Base-by-base conservation (phyloP, 2,888 invertebrate species). In the Eupithecia subumbrata region DNA sequence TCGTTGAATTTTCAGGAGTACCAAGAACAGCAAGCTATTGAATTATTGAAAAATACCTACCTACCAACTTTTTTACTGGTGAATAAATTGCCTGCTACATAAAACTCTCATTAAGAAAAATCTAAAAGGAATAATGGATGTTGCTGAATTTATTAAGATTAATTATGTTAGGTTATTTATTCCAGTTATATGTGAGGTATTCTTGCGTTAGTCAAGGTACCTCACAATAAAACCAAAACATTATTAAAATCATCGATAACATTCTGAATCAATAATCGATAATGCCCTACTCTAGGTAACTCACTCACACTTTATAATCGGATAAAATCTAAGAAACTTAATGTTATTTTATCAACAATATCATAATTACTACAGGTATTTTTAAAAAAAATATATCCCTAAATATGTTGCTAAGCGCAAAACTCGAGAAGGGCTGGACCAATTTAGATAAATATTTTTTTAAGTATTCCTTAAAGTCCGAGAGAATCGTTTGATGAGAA, bases 1-100 rank as follows among this genome's bases (percentile, higher is more conserved):
- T 76, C 66, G 74, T 80, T 79, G 79, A 77, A 72, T 74, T 85
- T 86, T 84, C 84, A 84, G 83, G 76, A 67, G 37, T 34, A 16
- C 5, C 18, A 34, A 64, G 25, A 34, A 64, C 37, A 67, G 37
- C 18, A 11, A 56, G 22, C 4, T 22, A 56, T 56, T 22, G n/a
- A 22, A 22, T 56, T 11, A 56, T 56, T 56, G 0, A 56, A 56
- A 56, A 56, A 56, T 56, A 56, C 3, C 30, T 30, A 30, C 22
- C 22, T 56, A 22, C 52, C 8, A n/a, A 8, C 9, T 56, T 56
- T 22, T 25, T 60, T 25, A 60, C 12, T 60, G 25, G 60, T 25
- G 25, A 14, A 5, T 9, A 25, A 22, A 22, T 25, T 60, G 52
- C 25, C 60, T 60, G 25, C 12, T 25, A 25, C 22, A 22, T 4